Evolutionary conservation across 1,140 invertebrate genomes (phyloP).

Genomic region (Drosophila kanapiae): DNA sequence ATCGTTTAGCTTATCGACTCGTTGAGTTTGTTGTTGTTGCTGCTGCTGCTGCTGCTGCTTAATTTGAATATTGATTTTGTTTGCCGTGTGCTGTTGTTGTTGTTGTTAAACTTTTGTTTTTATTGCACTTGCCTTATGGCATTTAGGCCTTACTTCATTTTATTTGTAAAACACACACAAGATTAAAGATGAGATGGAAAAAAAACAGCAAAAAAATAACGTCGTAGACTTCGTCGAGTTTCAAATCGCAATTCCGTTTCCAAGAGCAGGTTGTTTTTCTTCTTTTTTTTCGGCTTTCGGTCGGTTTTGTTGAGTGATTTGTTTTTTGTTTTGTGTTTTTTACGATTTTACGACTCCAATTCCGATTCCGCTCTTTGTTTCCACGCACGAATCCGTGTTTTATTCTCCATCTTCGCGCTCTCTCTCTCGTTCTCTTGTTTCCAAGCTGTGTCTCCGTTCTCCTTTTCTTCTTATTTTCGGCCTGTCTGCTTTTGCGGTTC

Average conservation of each 20-base stretch:
- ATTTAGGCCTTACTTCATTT: conserved; percentile 19
- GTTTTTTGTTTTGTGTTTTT: conserved; percentile 24
- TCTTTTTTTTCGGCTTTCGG: conserved; percentile 7
- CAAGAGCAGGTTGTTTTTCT: conserved; percentile 39
- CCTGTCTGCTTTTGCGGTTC: conserved; percentile 16
- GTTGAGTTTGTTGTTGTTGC: conserved; percentile 41
- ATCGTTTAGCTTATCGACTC: conserved; percentile 75
- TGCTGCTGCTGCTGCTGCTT: conserved; percentile 51
- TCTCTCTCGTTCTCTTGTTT: background rate
- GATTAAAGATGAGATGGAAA: conserved; percentile 32
- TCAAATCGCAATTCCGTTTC: conserved; percentile 18
- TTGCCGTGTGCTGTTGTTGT: conserved; percentile 28
- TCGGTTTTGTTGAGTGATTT: conserved; percentile 6
- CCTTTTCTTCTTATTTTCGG: conserved; percentile 11
- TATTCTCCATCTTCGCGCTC: conserved; percentile 28
- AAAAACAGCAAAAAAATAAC: conserved; percentile 17
- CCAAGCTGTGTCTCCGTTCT: background rate
- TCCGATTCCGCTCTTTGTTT: conserved; percentile 39
- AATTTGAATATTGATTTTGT: conserved; percentile 80
- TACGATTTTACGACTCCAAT: conserved; percentile 37
- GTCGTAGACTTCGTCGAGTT: background rate
- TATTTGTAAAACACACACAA: conserved; percentile 48
- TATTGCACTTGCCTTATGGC: conserved; percentile 68
- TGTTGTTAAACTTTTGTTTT: conserved; percentile 58
- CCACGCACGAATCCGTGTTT: conserved; percentile 33